Percentiles rank a stretch among this genome's conserved stretches.
Evolutionary conservation across 2,797 vertebrate genomes (phyloP).

Genomic region (Xyrichtys novacula): DNA sequence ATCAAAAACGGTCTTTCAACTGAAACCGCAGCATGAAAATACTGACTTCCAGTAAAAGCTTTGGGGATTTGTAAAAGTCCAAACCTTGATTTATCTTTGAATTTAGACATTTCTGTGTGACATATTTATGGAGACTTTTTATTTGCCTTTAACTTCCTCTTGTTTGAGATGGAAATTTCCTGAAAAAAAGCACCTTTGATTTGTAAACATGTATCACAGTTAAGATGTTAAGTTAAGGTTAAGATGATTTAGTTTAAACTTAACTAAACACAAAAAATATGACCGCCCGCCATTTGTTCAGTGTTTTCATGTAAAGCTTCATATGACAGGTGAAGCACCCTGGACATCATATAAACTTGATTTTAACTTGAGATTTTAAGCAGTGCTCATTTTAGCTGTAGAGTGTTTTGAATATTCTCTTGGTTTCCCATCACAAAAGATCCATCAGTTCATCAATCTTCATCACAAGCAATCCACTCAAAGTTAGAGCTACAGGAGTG

Average conservation of each 20-base stretch:
- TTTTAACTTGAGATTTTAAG: not conserved
- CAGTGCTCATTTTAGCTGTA: not conserved
- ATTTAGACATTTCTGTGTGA: not conserved
- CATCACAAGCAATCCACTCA: slow-evolving; percentile 12
- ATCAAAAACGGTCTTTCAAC: slow-evolving; percentile 14
- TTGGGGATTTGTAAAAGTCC: not conserved
- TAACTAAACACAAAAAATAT: not conserved
- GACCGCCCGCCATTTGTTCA: not conserved
- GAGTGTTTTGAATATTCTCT: not conserved
- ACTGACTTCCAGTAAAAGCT: not conserved
- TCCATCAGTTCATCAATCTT: not conserved
- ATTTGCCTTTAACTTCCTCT: not conserved
- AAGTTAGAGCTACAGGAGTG: not conserved
- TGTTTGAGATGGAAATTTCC: not conserved
- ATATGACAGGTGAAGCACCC: not conserved
- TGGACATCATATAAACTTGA: not conserved
- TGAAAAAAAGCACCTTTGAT: not conserved
- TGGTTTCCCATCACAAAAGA: too few relatives aligned
- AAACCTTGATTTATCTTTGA: not conserved
- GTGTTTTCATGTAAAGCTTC: not conserved
- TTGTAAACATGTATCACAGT: not conserved
- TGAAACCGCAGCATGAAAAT: slow-evolving; percentile 18
- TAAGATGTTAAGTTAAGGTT: not conserved
- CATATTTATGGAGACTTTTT: not conserved
- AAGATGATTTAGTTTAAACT: not conserved